Evolutionary conservation across 2,888 invertebrate species (phyloP).

Genomic region (Baronia brevicornis): DNA sequence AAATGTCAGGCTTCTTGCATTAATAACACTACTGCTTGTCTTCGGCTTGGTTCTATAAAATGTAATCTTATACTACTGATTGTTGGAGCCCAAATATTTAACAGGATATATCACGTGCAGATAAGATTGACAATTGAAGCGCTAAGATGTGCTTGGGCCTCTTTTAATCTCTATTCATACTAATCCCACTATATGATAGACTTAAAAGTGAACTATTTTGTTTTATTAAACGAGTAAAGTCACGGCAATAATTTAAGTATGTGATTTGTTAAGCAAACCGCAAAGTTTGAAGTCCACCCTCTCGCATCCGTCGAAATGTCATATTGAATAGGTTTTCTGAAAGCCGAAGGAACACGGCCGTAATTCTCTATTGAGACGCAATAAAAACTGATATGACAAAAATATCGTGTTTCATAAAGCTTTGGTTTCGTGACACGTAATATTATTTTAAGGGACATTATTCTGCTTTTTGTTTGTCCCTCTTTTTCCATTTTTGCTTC

Average conservation of each 20-base stretch:
- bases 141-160: too few species aligned
- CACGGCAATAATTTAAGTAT: constrained; percentile 15
- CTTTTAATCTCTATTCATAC: too few species aligned
- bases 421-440: constrained; percentile 70
- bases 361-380: constrained; percentile 61
- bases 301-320: constrained; percentile 37
- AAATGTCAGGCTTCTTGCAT: too few species aligned
- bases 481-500: constrained; percentile 39
- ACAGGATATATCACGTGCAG: too few species aligned
- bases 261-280: constrained; percentile 23
- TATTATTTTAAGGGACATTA: constrained; percentile 71
- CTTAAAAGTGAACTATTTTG: too few species aligned
- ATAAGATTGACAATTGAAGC: too few species aligned
- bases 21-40: too few species aligned
- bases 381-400: constrained; percentile 75
- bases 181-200: too few species aligned
- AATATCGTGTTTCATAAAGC: constrained; percentile 75
- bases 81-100: too few species aligned
- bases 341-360: constrained; percentile 32
- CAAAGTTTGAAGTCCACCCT: constrained; percentile 30
- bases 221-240: too few species aligned
- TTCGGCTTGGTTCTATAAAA: too few species aligned
- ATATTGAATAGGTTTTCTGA: constrained; percentile 50
- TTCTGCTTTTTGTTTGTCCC: constrained; percentile 59
- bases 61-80: too few species aligned